Evolutionary conservation across 2,113 vertebrate species (phyloP).

Genomic region (Sporophila hypoxantha): DNA sequence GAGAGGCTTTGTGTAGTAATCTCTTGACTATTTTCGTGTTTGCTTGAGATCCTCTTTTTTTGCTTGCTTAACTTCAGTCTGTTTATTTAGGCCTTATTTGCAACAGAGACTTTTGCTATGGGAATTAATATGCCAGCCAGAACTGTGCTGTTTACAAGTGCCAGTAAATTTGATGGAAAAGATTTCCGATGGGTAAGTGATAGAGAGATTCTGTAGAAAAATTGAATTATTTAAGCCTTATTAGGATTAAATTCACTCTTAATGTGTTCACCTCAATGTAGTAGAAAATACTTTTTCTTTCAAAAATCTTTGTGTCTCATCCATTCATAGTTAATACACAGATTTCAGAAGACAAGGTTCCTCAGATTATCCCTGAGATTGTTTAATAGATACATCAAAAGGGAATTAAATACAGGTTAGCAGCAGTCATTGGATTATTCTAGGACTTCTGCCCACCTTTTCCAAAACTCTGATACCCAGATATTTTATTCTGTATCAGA

Average conservation of each 20-base stretch:
- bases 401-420: background rate
- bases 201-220: background rate
- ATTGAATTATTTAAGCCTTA: background rate
- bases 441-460: background rate
- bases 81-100: conserved; percentile 88
- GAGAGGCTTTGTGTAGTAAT: background rate
- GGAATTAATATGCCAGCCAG: conserved; percentile 99
- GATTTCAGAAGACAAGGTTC: background rate
- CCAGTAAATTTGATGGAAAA: conserved; percentile 95
- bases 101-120: conserved; percentile 98
- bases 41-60: background rate
- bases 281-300: background rate
- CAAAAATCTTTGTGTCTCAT: background rate
- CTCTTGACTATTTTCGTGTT: background rate
- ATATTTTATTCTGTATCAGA: background rate
- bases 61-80: background rate
- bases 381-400: background rate
- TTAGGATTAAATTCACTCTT: background rate
- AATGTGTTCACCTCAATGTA: background rate
- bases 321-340: background rate
- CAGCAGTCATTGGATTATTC: background rate
- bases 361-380: background rate
- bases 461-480: background rate
- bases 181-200: conserved; percentile 92
- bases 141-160: conserved; percentile 95